phyloP scores from a whole-genome alignment of 2,888 invertebrate genomes.

The Eristalis intricaria region DNA sequence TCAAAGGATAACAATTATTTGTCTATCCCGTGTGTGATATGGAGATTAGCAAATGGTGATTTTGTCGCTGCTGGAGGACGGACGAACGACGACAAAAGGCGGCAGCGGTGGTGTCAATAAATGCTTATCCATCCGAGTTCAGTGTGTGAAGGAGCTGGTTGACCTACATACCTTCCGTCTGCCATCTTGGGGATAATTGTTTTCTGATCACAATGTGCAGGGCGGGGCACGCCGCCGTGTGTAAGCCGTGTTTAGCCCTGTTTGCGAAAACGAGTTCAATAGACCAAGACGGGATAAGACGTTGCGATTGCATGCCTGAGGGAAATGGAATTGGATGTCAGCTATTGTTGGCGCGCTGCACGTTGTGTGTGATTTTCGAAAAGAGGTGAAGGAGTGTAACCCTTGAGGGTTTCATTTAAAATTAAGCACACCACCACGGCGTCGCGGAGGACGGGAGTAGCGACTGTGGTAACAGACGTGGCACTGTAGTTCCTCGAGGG shows the following conservation, averaged over 20 bases:
- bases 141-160: constrained; percentile 53
- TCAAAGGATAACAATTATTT: constrained; percentile 69
- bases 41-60: constrained; percentile 42
- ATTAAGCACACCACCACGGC: background rate
- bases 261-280: constrained; percentile 12
- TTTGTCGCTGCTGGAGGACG: background rate
- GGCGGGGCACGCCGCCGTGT: background rate
- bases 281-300: constrained; percentile 34
- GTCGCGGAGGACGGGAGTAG: background rate
- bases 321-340: background rate
- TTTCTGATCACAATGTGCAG: constrained; percentile 35
- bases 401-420: background rate
- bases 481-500: background rate
- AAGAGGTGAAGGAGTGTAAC: background rate
- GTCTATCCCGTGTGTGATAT: constrained; percentile 34
- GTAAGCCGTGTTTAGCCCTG: background rate
- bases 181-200: constrained; percentile 22
- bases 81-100: background rate
- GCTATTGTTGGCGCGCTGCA: background rate
- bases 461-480: background rate
- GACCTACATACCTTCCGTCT: constrained; percentile 39
- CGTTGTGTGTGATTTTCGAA: background rate
- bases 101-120: constrained; percentile 48
- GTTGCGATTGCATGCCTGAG: constrained; percentile 29
- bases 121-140: constrained; percentile 55